Evolutionary conservation across 2,888 invertebrate species (phyloP).

Genomic region (Luperina testacea): DNA sequence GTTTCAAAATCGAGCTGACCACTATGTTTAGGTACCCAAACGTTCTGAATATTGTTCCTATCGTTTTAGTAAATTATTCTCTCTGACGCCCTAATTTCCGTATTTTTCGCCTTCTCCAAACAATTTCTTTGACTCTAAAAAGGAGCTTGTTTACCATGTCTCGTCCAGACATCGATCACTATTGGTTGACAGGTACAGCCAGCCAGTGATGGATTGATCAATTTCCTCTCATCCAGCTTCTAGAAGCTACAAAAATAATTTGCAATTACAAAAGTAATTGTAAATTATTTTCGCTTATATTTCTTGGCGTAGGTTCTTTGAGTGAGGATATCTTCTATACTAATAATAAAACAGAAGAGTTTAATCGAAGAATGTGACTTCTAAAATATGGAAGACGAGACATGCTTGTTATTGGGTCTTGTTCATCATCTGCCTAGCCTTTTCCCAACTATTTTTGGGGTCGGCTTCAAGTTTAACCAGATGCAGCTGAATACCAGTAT

Average conservation of each 20-base stretch:
- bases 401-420: background rate
- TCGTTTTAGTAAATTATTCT: background rate
- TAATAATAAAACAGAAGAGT: background rate
- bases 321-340: background rate
- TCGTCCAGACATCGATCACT: constrained; percentile 56
- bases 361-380: background rate
- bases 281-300: constrained; percentile 31
- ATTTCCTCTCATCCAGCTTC: constrained; percentile 28
- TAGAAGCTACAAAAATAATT: no score
- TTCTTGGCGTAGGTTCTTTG: background rate
- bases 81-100: background rate
- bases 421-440: background rate
- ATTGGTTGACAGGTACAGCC: constrained; percentile 50
- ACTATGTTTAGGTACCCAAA: background rate
- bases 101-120: background rate
- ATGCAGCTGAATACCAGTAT: background rate
- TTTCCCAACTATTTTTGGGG: background rate
- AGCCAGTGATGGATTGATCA: constrained; percentile 59
- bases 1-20: background rate
- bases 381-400: background rate
- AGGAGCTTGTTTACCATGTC: constrained; percentile 38
- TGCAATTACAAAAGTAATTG: background rate
- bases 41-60: background rate
- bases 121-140: constrained; percentile 19
- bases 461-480: background rate